Percentiles rank a stretch among this genome's conserved stretches.
These are phyloP conservation scores for Oceanodroma tethys DNA, from an alignment of 2,113 vertebrate genomes.

Conservation along the genomic window DNA sequence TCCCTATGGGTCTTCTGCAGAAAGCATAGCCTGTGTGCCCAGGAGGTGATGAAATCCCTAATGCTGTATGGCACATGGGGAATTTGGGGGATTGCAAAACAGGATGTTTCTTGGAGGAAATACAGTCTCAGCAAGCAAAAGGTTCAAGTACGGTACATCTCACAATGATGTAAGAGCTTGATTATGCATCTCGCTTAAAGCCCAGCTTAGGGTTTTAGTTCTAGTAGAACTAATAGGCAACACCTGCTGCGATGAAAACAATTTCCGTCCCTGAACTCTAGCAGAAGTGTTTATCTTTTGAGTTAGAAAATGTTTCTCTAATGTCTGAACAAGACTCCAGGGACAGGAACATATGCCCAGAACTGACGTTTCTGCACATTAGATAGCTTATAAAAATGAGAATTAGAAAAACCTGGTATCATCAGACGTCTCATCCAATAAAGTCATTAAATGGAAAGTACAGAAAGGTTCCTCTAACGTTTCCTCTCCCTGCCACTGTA, in stretches of 20 bases:
- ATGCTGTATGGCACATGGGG: conserved; percentile 31
- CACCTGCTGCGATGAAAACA: conserved; percentile 63
- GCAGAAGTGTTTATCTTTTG: conserved; percentile 68
- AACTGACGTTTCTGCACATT: conserved; percentile 49
- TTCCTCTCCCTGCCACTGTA: conserved; percentile 33
- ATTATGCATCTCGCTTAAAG: conserved; percentile 63
- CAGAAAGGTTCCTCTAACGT: background rate
- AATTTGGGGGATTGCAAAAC: conserved; percentile 61
- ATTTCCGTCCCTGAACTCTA: conserved; percentile 47
- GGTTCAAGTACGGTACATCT: conserved; percentile 68
- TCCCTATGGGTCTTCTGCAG: conserved; percentile 24
- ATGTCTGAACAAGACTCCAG: conserved; percentile 68
- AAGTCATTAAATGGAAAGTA: conserved; percentile 54
- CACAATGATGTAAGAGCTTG: conserved; percentile 55
- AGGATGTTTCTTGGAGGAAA: conserved; percentile 65
- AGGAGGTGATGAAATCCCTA: conserved; percentile 43
- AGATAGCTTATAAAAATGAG: conserved; percentile 67
- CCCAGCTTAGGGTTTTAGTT: conserved; percentile 51
- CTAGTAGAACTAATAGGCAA: conserved; percentile 66
- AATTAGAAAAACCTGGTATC: conserved; percentile 64
- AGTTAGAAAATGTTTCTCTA: conserved; percentile 74
- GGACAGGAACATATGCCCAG: conserved; percentile 55
- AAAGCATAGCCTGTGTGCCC: conserved; percentile 18
- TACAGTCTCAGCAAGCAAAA: conserved; percentile 53
- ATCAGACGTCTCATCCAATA: conserved; percentile 50